A percentile compares a stretch with the other conserved stretches of the same genome.
Evolutionary conservation across 2,113 vertebrate genomes (phyloP).

Genomic region (Colistium nudipinnis): DNA sequence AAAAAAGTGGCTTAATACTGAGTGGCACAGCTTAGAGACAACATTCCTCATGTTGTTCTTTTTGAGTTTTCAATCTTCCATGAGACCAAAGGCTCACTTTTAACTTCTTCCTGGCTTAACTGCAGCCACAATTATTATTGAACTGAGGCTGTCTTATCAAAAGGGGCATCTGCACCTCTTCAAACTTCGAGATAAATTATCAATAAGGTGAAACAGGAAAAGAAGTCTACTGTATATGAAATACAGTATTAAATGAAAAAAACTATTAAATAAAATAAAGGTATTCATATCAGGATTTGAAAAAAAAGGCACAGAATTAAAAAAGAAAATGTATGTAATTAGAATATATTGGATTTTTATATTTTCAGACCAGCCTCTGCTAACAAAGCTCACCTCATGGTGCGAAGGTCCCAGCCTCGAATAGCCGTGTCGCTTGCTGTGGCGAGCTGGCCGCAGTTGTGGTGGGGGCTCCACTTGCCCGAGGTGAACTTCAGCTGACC

Average conservation of each 20-base stretch:
- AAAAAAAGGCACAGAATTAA: not conserved
- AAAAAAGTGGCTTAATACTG: conserved; percentile 27
- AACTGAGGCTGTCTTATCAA: conserved; percentile 10
- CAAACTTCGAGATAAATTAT: conserved; percentile 21
- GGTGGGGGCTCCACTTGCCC: conserved; percentile 96
- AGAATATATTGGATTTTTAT: not conserved
- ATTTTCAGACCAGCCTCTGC: not conserved
- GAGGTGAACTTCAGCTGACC: conserved; percentile 96
- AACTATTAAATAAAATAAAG: too few relatives aligned
- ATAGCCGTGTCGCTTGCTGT: conserved; percentile 93
- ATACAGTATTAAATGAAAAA: too few relatives aligned
- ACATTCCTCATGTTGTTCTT: conserved; percentile 16
- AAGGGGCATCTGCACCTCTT: not conserved
- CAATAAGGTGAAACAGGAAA: conserved; percentile 3
- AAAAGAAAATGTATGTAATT: not conserved
- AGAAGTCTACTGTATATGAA: too few relatives aligned
- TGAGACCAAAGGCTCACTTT: not conserved
- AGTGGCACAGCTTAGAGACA: conserved; percentile 40
- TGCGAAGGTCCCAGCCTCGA: conserved; percentile 95
- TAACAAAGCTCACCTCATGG: conserved; percentile 86
- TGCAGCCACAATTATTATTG: conserved; percentile 1
- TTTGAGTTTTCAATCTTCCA: not conserved
- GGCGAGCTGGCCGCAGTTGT: conserved; percentile 95
- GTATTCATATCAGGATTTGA: not conserved
- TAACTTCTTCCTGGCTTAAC: conserved; percentile 12